Evolutionary conservation across 2,888 invertebrate species (phyloP), one percentile per base, ranked within the genome.

Genomic region (Zygothrica quintamaculata): DNA sequence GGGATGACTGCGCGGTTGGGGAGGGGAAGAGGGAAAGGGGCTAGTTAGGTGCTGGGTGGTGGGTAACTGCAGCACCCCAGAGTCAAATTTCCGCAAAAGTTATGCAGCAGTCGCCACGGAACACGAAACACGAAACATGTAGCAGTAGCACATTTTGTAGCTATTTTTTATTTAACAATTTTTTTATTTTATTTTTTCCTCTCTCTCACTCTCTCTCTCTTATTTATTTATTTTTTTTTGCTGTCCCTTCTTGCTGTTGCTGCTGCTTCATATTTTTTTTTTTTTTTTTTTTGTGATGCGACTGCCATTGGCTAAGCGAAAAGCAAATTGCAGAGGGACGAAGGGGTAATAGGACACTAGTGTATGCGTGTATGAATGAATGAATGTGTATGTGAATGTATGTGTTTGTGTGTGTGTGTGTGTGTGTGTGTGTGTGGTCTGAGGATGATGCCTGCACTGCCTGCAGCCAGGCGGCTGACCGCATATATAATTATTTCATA

Each of bases 401-500:
- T 29, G 9, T n/a, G 7, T 9, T 5, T 7, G 29, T 9, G 7
- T 9, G 29, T 29, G 9, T 29, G 29, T n/a, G 29, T 7, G 29
- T 29, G 29, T 29, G 29, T 29, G 29, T 29, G 7, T 7, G 29
- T 29, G 29, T 3, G 29, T 5, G 5, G 4, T 1, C 4, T 9
- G 29, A 1, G 1, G 1, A 9, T 5, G 29, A 29, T 29, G 29
- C 29, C 57, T 65, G 82, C 81, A 84, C 71, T 76, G 81, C 81
- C 76, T 66, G 76, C 68, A 76, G 81, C 70, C 61, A 64, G 74
- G 43, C 71, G 68, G 57, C 57, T 77, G 79, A 81, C 82, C 86
- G 84, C 86, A 84, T 80, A 84, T 78, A 84, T 84, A 84, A 84
- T 84, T 85, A 84, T 84, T 84, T 76, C 76, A 80, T 71, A 71